A percentile compares a stretch with the other conserved stretches of the same genome.
Evolutionary conservation across 2,888 invertebrate species (phyloP).

Genomic region (Pristionchus exspectatus): DNA sequence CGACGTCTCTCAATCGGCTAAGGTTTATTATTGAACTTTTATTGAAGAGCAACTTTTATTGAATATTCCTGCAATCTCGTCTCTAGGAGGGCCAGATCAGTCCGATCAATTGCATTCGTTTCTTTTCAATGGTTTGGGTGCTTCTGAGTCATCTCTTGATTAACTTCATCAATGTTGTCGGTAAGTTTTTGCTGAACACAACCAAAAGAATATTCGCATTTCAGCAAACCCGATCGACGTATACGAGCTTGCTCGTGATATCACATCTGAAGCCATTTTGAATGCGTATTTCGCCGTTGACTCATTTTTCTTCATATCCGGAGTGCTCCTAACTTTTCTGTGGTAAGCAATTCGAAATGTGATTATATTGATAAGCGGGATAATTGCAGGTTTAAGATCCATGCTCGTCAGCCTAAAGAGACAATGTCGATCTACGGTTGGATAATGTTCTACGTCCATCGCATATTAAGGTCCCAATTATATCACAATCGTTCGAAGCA

Average conservation of each 20-base stretch:
- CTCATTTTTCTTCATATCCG: slow-evolving; percentile 66
- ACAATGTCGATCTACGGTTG: slow-evolving; percentile 56
- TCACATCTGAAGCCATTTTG: slow-evolving; percentile 58
- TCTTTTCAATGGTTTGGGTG: slow-evolving; percentile 49
- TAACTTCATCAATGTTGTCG: background rate
- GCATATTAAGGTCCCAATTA: slow-evolving; percentile 54
- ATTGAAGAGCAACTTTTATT: too few relatives aligned
- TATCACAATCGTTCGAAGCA: background rate
- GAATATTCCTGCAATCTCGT: background rate
- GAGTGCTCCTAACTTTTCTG: slow-evolving; percentile 58
- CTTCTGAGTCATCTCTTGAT: slow-evolving; percentile 13
- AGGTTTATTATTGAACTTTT: slow-evolving; percentile 12
- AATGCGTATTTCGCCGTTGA: slow-evolving; percentile 65
- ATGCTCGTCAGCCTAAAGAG: slow-evolving; percentile 43
- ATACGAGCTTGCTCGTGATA: slow-evolving; percentile 32
- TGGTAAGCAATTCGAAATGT: background rate
- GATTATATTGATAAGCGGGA: background rate
- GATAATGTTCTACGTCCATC: slow-evolving; percentile 61
- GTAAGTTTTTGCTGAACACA: background rate
- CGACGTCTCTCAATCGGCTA: background rate
- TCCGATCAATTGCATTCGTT: slow-evolving; percentile 52
- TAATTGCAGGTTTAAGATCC: slow-evolving; percentile 59
- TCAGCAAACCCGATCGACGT: slow-evolving; percentile 58
- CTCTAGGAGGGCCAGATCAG: slow-evolving; percentile 50
- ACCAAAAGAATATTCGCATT: background rate